Base-by-base conservation (phyloP, 2,113 vertebrate genomes). In the Rana temporaria region DNA sequence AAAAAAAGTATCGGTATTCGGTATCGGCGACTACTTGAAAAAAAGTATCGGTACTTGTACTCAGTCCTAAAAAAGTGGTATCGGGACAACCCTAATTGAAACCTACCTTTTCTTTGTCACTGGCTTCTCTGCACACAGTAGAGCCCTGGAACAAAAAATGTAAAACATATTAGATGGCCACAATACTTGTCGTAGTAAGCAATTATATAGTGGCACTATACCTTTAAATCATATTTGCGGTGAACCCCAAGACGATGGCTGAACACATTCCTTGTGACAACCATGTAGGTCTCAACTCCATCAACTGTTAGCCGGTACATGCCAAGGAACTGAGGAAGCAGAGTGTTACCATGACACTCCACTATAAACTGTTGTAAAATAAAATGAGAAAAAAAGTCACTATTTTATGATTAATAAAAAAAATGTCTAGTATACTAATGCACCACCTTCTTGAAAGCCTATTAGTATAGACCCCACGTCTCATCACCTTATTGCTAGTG, bases 231-330 rank as follows among this genome's bases (percentile, higher is more conserved):
- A 0, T 99, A 99, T 67, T 99, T 99, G 87, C 97, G 94, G 89
- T 99, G 97, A 24, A 99, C 96, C 0, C 94, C 96, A 67, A 99
- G 95, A 65, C 96, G 93, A 87, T 98, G 96, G 87, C 97, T 98
- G 87, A 99, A 99, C 15, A 99, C 96, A 0, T 98, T 99, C 81
- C 98, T 94, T 80, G 96, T 98, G 59, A 99, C 97, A 78, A 98
- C 96, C 97, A 99, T 98, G 91, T 99, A 99, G 19, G 98, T 99
- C 85, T 99, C 98, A 85, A 98, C 95, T 0, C 98, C 98, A 0
- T 99, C 98, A 92, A 99, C 98, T 0, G 98, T 99, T 78, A 99
- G 93, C 65, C 98, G 90, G 90, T 99, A 99, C 97, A 99, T 99
- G 85, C 97, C 97, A 80, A 99, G 93, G 90, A 99, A 99, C 93